Percentiles rank a stretch among this genome's conserved stretches.
These are phyloP conservation scores for Polyodon spathula DNA, from an alignment of 2,113 vertebrate genomes.

Conservation along the genomic window DNA sequence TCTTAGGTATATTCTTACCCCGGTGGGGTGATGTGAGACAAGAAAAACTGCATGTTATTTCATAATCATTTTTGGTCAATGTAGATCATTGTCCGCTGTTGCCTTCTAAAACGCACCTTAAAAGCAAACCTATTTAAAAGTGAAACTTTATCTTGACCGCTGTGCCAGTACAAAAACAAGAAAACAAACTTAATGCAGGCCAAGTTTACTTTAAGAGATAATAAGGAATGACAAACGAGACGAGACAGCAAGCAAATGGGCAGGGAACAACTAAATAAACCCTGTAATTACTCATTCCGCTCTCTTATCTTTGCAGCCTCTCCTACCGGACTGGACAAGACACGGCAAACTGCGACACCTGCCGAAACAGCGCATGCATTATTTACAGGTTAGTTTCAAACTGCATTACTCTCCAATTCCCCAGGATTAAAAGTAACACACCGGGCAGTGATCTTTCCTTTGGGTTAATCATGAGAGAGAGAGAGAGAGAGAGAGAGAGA, in stretches of 20 bases:
- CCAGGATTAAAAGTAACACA: neutral
- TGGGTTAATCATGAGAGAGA: too few relatives aligned
- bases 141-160: neutral
- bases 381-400: constrained; percentile 81
- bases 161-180: neutral
- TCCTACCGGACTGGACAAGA: constrained; percentile 96
- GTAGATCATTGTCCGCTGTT: neutral
- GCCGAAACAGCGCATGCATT: constrained; percentile 97
- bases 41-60: too few relatives aligned
- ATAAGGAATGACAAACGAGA: constrained; percentile 17
- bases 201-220: constrained; percentile 11
- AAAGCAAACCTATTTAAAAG: too few relatives aligned
- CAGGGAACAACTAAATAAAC: constrained; percentile 32
- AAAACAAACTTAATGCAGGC: constrained; percentile 3
- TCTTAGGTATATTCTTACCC: too few relatives aligned
- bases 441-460: too few relatives aligned
- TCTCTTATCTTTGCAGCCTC: constrained; percentile 69
- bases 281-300: constrained; percentile 46
- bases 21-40: too few relatives aligned
- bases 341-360: constrained; percentile 95
- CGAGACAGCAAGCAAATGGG: constrained; percentile 15
- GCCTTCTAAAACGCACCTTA: too few relatives aligned
- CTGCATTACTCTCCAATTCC: too few relatives aligned
- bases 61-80: too few relatives aligned
- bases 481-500: too few relatives aligned